Percentiles rank a stretch among this genome's conserved stretches.
phyloP scores from a whole-genome alignment of 2,888 invertebrate species.

The Eupithecia vulgata region DNA sequence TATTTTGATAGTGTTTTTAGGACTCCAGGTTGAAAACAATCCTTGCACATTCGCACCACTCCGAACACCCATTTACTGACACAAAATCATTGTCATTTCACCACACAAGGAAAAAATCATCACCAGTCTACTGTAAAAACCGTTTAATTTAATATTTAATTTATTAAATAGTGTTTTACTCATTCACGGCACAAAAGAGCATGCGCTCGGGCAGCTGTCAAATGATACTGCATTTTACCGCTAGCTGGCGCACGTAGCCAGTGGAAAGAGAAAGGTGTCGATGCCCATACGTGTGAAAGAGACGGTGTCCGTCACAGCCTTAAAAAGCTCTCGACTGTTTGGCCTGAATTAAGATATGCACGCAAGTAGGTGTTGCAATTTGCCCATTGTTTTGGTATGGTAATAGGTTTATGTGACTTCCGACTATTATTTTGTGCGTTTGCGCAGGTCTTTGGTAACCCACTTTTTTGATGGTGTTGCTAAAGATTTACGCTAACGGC shows the following conservation, averaged over 20 bases:
- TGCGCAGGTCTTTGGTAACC: conserved; percentile 27
- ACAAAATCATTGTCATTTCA: conserved; percentile 62
- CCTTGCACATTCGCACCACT: conserved; percentile 76
- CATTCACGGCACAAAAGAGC: conserved; percentile 67
- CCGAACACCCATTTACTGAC: conserved; percentile 80
- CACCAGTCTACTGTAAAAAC: conserved; percentile 40
- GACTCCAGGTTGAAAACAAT: conserved; percentile 80
- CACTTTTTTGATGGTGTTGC: conserved; percentile 17
- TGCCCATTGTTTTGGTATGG: conserved; percentile 56
- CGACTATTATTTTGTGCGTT: conserved; percentile 39
- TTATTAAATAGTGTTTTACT: conserved; percentile 42
- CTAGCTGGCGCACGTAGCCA: conserved; percentile 64
- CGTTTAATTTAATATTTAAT: conserved; percentile 37
- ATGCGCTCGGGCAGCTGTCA: conserved; percentile 79
- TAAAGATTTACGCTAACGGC: neutral
- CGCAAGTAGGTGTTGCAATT: conserved; percentile 52
- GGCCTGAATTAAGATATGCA: conserved; percentile 60
- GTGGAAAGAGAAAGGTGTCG: conserved; percentile 26
- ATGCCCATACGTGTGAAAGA: conserved; percentile 15
- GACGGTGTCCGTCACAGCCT: conserved; percentile 51
- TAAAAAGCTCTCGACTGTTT: conserved; percentile 63
- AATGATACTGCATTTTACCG: conserved; percentile 62
- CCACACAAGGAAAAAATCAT: conserved; percentile 51
- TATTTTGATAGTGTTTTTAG: conserved; percentile 81
- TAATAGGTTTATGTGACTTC: conserved; percentile 50